phyloP scores from a whole-genome alignment of 1,140 invertebrate genomes.

The Orius laevigatus region DNA sequence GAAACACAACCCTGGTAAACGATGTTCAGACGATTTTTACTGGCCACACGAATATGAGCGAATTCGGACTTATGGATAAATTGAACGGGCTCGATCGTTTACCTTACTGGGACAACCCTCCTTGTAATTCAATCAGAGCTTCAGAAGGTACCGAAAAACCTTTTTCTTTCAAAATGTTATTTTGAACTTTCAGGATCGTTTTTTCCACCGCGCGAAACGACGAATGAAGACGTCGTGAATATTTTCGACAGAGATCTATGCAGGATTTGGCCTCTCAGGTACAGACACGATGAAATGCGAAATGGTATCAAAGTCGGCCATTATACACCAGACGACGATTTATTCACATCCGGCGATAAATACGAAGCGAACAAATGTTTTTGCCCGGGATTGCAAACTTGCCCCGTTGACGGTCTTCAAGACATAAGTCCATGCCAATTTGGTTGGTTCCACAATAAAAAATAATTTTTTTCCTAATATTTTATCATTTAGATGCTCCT shows the following conservation, averaged over 20 bases:
- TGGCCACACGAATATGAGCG: constrained; percentile 48
- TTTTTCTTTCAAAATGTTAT: constrained; percentile 5
- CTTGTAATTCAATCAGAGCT: constrained; percentile 64
- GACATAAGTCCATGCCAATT: constrained; percentile 76
- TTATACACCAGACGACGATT: constrained; percentile 49
- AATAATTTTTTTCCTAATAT: constrained; percentile 9
- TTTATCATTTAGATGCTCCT: constrained; percentile 52
- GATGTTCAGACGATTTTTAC: constrained; percentile 69
- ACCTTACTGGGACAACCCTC: constrained; percentile 54
- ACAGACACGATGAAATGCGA: constrained; percentile 40
- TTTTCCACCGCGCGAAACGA: constrained; percentile 56
- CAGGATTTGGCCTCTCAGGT: constrained; percentile 55
- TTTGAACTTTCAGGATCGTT: constrained; percentile 39
- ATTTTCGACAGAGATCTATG: constrained; percentile 76
- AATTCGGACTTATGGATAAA: constrained; percentile 59
- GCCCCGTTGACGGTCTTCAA: constrained; percentile 56
- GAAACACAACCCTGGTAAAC: constrained; percentile 58
- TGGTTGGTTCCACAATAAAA: constrained; percentile 34
- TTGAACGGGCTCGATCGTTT: constrained; percentile 58
- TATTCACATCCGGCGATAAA: constrained; percentile 46
- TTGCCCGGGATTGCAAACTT: constrained; percentile 47
- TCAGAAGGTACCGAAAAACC: constrained; percentile 46
- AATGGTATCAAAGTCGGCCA: constrained; percentile 48
- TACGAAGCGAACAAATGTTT: constrained; percentile 66
- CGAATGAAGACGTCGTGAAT: constrained; percentile 53